Base-by-base conservation (phyloP, 37 sponge, comb jelly and placozoan genomes). In the Beroe forskalii region DNA sequence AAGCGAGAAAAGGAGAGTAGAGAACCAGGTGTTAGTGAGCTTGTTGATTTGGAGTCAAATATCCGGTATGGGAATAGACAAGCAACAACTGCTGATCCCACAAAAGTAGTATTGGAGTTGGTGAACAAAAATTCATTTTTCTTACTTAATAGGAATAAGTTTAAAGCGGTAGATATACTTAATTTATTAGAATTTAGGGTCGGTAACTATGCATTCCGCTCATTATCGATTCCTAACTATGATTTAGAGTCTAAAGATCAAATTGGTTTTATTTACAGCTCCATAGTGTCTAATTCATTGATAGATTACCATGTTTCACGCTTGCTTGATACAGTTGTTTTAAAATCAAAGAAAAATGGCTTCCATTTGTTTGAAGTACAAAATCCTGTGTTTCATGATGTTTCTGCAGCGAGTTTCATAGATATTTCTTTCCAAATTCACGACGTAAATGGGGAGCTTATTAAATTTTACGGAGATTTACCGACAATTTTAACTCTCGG, bases 351-450 rank as follows among this genome's bases (percentile, higher is more conserved):
- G 20, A 63, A 19, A 63, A 63, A 63, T 19, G 66, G 66, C 14
- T 63, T 28, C n/a, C 25, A 63, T 63, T 28, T 63, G 66, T 19
- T 63, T 28, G 66, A 63, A 63, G 66, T 63, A 23, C 66, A 63
- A 20, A 63, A 63, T 63, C 66, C 66, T n/a, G 66, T 63, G 20
- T 63, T 63, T 63, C 66, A 63, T 63, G 66, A 63, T 63, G 66
- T 63, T 28, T 63, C 66, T 63, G 4, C 24, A 28, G 20, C 66
- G 25, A 63, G 66, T 63, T 63, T 63, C 25, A 63, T 63, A 28
- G n/a, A 63, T 30, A 63, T n/a, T n/a, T 4, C 66, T 63, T 63
- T 63, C n/a, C 23, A 63, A 3, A 63, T 63, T 63, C 66, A 30
- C 25, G 25, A 63, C 25, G 66, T 63, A 28, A 23, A 23, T 63